Base-by-base conservation (phyloP, 2,888 invertebrate genomes). In the Apodemia mormo region DNA sequence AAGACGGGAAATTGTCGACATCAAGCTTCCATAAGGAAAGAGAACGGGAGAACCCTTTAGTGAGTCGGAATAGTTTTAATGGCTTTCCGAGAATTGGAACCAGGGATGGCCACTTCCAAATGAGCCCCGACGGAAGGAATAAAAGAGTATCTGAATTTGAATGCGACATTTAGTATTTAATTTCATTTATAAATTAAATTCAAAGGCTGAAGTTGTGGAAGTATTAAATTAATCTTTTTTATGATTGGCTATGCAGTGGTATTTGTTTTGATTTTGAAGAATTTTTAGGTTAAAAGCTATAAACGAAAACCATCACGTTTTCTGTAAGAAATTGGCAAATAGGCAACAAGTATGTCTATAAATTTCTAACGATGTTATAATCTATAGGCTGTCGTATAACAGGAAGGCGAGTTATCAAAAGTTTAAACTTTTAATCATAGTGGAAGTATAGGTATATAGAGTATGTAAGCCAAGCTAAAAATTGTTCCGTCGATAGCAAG, bases 71-170 rank as follows among this genome's bases (percentile, higher is more conserved):
- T 79, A 94, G 93, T 76, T 94, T 94, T 76, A 94, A 87, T 73
- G 93, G 92, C 8, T 93, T 92, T 75, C 94, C 91, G 6, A 83
- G 93, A 73, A 84, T 93, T 71, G 88, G 89, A 1, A 80, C 88
- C 1, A 87, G 92, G 65, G 92, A 92, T 45, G 83, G 79, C 69
- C 92, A 92, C 71, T 93, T 93, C 71, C 90, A 92, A 77, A 82
- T 90, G 81, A 84, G 88, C 56, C 88, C 92, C 14, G 94, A 93
- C 66, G 92, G 93, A n/a, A 84, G 92, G 49, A 94, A 89, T 79
- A 94, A 94, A 73, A 91, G 95, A 79, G 95, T 95, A 71, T 90
- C 95, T 5, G 95, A 95, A 82, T 95, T 95, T 78, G 95, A 95
- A 82, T 95, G 95, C 82, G 95, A 95, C 85, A 95, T 95, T 68